A percentile compares a stretch with the other conserved stretches of the same genome.
Evolutionary conservation across 2,888 invertebrate species (phyloP).

Genomic region (Dryobota labecula): DNA sequence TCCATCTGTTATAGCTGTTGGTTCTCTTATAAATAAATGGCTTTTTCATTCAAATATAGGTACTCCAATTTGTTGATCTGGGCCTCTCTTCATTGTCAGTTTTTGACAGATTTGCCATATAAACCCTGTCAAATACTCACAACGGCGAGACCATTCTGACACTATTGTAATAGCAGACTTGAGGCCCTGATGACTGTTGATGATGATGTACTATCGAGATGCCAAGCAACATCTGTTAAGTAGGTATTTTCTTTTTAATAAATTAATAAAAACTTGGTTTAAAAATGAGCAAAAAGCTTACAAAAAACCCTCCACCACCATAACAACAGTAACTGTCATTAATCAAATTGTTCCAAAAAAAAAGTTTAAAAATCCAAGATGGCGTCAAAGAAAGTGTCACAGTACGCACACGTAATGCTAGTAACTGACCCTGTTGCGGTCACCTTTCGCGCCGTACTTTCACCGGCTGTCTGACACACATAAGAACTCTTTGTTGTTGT

Average conservation of each 20-base stretch:
- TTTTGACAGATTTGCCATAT: too few species aligned
- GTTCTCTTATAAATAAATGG: too few species aligned
- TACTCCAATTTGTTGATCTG: too few species aligned
- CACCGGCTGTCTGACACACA: constrained; percentile 82
- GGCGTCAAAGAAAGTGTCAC: constrained; percentile 86
- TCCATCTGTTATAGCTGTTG: too few species aligned
- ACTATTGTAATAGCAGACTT: too few species aligned
- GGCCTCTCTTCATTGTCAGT: too few species aligned
- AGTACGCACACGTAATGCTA: constrained; percentile 81
- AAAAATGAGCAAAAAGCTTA: background rate
- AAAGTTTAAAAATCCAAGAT: constrained; percentile 62
- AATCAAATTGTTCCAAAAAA: constrained; percentile 55
- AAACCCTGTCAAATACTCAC: too few species aligned
- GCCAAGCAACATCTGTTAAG: background rate
- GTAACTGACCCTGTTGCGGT: constrained; percentile 84
- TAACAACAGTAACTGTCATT: constrained; percentile 61
- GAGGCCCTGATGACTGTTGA: background rate
- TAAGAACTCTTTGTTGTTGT: constrained; percentile 66
- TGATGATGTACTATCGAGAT: background rate
- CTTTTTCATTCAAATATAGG: too few species aligned
- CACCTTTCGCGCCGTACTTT: constrained; percentile 89
- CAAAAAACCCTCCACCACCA: constrained; percentile 18
- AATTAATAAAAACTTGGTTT: too few species aligned
- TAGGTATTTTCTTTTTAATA: too few species aligned
- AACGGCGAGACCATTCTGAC: too few species aligned